Conservation (phyloP, 2,888 invertebrate species). For the Lasioglossum calceatum region DNA sequence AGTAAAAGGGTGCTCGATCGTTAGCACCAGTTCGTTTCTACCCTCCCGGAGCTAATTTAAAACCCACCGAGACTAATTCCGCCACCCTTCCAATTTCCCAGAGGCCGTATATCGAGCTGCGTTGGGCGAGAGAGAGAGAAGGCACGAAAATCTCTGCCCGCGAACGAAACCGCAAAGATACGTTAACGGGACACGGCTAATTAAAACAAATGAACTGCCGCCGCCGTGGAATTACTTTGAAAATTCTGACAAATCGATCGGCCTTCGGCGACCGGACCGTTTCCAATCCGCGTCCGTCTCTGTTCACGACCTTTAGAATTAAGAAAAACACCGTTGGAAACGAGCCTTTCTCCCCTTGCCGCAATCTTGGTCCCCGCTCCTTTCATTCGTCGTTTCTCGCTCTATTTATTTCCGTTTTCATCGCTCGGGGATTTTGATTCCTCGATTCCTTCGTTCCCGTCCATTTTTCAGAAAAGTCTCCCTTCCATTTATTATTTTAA, state of each 20-base stretch:
- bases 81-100: conserved; percentile 29
- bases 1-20: neutral
- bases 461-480: neutral
- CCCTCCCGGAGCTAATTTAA: conserved; percentile 21
- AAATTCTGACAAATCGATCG: conserved; percentile 72
- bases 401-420: conserved; percentile 13
- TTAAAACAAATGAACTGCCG: conserved; percentile 69
- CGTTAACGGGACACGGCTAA: conserved; percentile 68
- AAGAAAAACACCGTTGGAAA: conserved; percentile 56
- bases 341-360: neutral
- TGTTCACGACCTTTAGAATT: conserved; percentile 36
- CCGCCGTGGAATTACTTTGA: conserved; percentile 58
- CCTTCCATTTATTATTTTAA: neutral
- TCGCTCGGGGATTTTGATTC: neutral
- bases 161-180: conserved; percentile 53
- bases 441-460: neutral
- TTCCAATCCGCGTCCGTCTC: conserved; percentile 33
- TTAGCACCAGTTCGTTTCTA: conserved; percentile 10
- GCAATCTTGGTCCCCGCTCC: neutral
- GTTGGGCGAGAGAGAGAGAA: neutral
- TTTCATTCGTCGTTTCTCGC: neutral
- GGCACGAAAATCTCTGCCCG: conserved; percentile 53
- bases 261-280: conserved; percentile 46
- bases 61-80: conserved; percentile 43
- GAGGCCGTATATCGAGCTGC: conserved; percentile 7